phyloP scores from a whole-genome alignment of 2,797 vertebrate species.

The Syndactyla subalaris region DNA sequence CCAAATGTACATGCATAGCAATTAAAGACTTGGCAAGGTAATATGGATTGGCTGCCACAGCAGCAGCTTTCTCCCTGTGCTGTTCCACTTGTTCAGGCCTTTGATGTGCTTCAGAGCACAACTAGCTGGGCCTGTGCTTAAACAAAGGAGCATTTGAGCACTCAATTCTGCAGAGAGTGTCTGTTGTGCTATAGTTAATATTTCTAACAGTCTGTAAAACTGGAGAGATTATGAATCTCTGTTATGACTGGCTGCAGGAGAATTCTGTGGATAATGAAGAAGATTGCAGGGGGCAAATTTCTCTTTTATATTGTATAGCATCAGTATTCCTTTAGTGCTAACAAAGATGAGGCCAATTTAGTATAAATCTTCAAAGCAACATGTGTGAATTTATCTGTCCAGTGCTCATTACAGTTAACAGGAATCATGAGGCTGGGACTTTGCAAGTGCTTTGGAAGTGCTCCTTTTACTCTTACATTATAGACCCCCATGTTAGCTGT shows the following conservation, averaged over 20 bases:
- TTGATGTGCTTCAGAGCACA: slow-evolving; percentile 47
- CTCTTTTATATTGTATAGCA: neutral
- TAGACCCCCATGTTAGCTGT: neutral
- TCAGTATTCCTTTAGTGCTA: slow-evolving; percentile 44
- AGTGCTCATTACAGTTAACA: slow-evolving; percentile 57
- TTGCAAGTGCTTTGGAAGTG: slow-evolving; percentile 28
- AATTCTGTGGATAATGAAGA: slow-evolving; percentile 50
- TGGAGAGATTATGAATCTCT: slow-evolving; percentile 11
- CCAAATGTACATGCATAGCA: slow-evolving; percentile 21
- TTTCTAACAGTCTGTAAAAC: slow-evolving; percentile 42
- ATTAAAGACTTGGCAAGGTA: slow-evolving; percentile 58
- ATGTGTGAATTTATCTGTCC: slow-evolving; percentile 58
- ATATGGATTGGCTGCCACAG: neutral
- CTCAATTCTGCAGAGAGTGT: neutral
- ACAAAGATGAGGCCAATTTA: slow-evolving; percentile 58
- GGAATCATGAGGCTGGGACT: slow-evolving; percentile 54
- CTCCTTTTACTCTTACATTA: slow-evolving; percentile 16
- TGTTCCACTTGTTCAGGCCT: slow-evolving; percentile 22
- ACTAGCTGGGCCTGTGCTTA: neutral
- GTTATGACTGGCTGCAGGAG: slow-evolving; percentile 23
- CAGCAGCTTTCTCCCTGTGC: neutral
- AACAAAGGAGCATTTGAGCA: slow-evolving; percentile 22
- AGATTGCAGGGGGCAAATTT: slow-evolving; percentile 64
- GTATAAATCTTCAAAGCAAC: slow-evolving; percentile 59
- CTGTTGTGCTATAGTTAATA: slow-evolving; percentile 11